Evolutionary conservation across 2,888 invertebrate species (phyloP).

Genomic region (Parthenolecanium corni): DNA sequence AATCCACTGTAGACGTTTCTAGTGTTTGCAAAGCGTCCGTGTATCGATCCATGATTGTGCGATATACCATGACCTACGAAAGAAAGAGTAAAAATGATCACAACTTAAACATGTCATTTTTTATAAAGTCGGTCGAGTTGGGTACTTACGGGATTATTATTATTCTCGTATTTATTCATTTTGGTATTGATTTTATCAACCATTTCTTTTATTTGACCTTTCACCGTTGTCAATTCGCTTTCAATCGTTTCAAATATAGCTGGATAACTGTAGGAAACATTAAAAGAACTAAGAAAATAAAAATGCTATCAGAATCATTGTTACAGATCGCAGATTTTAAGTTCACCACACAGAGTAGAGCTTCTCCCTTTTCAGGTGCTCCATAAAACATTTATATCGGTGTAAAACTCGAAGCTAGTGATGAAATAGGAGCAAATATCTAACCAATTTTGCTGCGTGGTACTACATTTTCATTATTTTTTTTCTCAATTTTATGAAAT

Average conservation of each 20-base stretch:
- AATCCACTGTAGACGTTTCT: slow-evolving; percentile 2
- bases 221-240: slow-evolving; percentile 1
- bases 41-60: slow-evolving; percentile 20
- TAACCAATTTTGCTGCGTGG: no score
- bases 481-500: no score
- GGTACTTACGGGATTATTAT: slow-evolving; percentile 9
- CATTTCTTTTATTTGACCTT: slow-evolving; percentile 1
- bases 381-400: no score
- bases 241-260: slow-evolving; percentile 9
- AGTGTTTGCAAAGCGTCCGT: slow-evolving; percentile 19
- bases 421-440: no score
- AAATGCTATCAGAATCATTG: no score
- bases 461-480: no score
- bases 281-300: background rate
- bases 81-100: background rate
- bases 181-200: slow-evolving; percentile 11
- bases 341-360: no score
- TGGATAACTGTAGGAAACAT: slow-evolving; percentile 2
- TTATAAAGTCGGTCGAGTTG: background rate
- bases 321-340: no score
- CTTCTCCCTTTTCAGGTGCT: no score
- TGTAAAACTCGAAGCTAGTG: no score
- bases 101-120: background rate
- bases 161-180: slow-evolving; percentile 4
- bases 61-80: slow-evolving; percentile 7